Evolutionary conservation across 1,140 invertebrate genomes (phyloP), one percentile per base, ranked within the genome.

Genomic region (Leptinotarsa texana): DNA sequence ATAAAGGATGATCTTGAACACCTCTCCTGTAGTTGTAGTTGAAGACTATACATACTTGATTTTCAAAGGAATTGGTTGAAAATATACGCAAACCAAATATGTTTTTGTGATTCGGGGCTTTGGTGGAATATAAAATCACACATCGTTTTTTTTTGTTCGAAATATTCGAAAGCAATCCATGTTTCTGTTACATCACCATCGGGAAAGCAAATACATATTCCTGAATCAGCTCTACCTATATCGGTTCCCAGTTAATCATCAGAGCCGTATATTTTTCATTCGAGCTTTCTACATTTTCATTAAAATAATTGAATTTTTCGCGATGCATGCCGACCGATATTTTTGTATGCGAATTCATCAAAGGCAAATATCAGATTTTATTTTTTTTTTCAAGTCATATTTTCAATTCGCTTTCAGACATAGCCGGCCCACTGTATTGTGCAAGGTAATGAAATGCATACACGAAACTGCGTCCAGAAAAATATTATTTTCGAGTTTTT

Each of bases 281-380:
- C 51, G n/a, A 18, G 51, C 51, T 57, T 57, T 57, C 51, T 57
- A 57, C 51, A 42, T 57, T 18, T 57, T 57, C 51, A 57, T 57
- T 57, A 57, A 57, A 57, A 57, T 57, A 57, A 57, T 57, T 57
- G 51, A 57, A 57, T 57, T 57, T 57, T 57, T 57, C 51, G 2
- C 51, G 51, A 57, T 57, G 17, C 15, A 57, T 57, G 51, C 51
- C 51, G 51, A 57, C 51, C 51, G 51, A 57, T 57, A 57, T 57
- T n/a, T 57, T 57, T 18, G 51, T 57, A 17, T 18, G n/a, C 51
- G 51, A 57, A 57, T 57, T 57, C 51, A 57, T 57, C 51, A 57
- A 57, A 57, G n/a, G 51, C 17, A 57, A 57, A 57, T 57, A 57
- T 57, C 51, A 57, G 51, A 57, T 57, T 57, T 57, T n/a, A 57